Evolutionary conservation across 2,888 invertebrate species (phyloP), one percentile per base, ranked within the genome.

Genomic region (Apamea monoglypha): DNA sequence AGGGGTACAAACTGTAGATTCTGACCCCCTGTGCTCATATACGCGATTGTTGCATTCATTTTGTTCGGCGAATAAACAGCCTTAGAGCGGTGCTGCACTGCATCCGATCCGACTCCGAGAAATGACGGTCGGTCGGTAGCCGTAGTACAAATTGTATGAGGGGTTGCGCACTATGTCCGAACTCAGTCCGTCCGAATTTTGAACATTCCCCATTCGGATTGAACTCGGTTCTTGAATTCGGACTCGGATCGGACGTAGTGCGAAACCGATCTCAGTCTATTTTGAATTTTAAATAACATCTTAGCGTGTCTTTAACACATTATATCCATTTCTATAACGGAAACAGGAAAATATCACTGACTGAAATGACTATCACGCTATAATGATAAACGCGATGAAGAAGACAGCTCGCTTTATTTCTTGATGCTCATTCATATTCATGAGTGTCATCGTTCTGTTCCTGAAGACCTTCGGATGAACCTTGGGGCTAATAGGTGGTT

Each of bases 341-440:
- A 84, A 81, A 64, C 59, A 75, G 83, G 86, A 77, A 79, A 80
- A 79, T 74, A 66, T 75, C 32, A 72, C 7, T 73, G 40, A 63
- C 44, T 47, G 66, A 59, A 56, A 16, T n/a, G 44, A 10, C 8
- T 67, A 68, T 70, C 44, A 83, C 73, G 21, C 59, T 14, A 77
- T 69, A 86, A 80, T 76, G 79, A 86, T 80, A 59, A 82, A 82
- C 47, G 78, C 70, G 64, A 81, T 75, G 50, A 44, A 76, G 71
- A 66, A 82, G 81, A 83, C 74, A 79, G 74, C 0, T 71, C 40
- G 18, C 36, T 75, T 73, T 75, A 83, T 86, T 81, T 76, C 66
- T 83, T 79, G 70, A 78, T 71, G 80, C 47, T 85, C 82, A 89
- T 88, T 75, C 68, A 90, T 90, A 90, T 89, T 83, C 79, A 87